Base-by-base conservation (phyloP, 1,140 invertebrate genomes). In the Drosophila fuyamai region DNA sequence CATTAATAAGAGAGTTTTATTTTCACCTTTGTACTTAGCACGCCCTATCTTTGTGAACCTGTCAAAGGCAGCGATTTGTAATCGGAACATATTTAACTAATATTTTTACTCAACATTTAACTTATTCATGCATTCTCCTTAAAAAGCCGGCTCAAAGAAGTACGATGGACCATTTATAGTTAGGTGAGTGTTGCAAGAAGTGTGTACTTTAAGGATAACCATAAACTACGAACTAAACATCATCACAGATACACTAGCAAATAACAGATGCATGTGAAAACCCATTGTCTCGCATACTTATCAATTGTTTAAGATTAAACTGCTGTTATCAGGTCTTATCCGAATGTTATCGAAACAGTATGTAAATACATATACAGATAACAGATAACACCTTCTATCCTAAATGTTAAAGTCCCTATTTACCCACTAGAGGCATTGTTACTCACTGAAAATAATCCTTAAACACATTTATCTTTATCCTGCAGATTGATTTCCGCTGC, bases 81-180 rank as follows among this genome's bases (percentile, higher is more conserved):
- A 40, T 7, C 6, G n/a, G n/a, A n/a, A 2, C 29, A n/a, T 1
- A 6, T 18, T 14, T 46, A 9, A 12, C 50, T 27, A 14, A 44
- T 13, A 4, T 5, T 10, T 27, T n/a, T 8, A 10, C n/a, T 54
- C 2, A 54, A 9, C 4, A n/a, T 27, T 16, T 65, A 43, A 13
- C 5, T 7, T 18, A n/a, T 23, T 7, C 18, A 38, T 46, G 9
- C 18, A 48, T 50, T 23, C 13, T 50, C 6, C 36, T 46, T 29
- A 8, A 44, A 8, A 78, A 79, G 76, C 76, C 32, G 76, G 75
- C 55, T 59, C 59, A 10, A 79, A 79, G 35, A 79, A 78, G 41
- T 79, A 58, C 32, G 75, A 79, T 46, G 76, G 76, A 55, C 59
- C 75, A 3, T 78, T 78, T 36, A 53, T 79, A 47, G 66, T 79